phyloP scores from a whole-genome alignment of 2,113 vertebrate genomes.

The Hepsetus odoe region DNA sequence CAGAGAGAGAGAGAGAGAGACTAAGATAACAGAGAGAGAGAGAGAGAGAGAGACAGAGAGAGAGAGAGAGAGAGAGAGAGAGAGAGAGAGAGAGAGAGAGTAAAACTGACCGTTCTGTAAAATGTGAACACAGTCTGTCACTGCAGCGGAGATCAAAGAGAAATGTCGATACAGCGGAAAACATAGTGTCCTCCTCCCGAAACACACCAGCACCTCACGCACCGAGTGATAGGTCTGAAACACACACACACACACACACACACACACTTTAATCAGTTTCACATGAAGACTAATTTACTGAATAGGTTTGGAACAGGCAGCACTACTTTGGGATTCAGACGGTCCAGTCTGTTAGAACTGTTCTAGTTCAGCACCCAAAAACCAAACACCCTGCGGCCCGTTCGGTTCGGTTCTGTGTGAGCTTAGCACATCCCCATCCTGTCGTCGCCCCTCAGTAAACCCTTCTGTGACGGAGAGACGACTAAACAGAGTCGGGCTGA shows the following conservation, averaged over 20 bases:
- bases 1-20: not conserved
- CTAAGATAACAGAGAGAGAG: not conserved
- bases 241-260: conserved; percentile 42
- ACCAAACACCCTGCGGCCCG: too few species aligned
- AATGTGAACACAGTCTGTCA: conserved; percentile 77
- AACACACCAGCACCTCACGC: conserved; percentile 86
- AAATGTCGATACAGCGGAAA: conserved; percentile 92
- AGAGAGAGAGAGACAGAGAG: not conserved
- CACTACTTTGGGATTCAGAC: too few species aligned
- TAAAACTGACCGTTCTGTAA: conserved; percentile 84
- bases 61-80: not conserved
- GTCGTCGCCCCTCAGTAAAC: too few species aligned
- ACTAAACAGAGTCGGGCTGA: too few species aligned
- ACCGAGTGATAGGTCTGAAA: conserved; percentile 83
- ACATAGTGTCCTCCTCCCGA: conserved; percentile 89
- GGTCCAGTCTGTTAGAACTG: too few species aligned
- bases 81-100: not conserved
- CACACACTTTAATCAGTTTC: not conserved
- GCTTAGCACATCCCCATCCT: too few species aligned
- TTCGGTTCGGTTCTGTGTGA: too few species aligned
- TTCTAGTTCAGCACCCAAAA: too few species aligned
- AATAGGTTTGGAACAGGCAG: too few species aligned
- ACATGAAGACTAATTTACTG: not conserved
- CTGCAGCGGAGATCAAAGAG: conserved; percentile 77
- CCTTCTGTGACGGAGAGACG: too few species aligned